These are phyloP conservation scores for Drosophila meridionalis DNA, from an alignment of 2,888 invertebrate species.

Conservation along the genomic window DNA sequence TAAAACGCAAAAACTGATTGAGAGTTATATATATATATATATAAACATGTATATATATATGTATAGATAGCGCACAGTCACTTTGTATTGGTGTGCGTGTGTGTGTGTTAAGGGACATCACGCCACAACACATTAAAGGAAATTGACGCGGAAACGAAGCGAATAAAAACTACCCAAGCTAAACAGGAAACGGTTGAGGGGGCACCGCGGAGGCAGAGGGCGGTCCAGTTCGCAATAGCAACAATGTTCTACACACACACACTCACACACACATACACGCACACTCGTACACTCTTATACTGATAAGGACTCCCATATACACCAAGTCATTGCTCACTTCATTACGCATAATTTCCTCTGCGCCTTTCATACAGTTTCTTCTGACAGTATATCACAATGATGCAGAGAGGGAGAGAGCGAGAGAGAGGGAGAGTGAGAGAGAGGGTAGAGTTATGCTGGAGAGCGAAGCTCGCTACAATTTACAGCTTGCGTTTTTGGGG, in stretches of 20 bases:
- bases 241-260: slow-evolving; percentile 46
- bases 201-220: slow-evolving; percentile 1
- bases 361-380: slow-evolving; percentile 57
- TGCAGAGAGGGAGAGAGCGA: slow-evolving; percentile 24
- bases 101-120: slow-evolving; percentile 66
- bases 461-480: not conserved
- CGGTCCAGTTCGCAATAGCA: slow-evolving; percentile 50
- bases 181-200: slow-evolving; percentile 26
- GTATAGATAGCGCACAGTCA: slow-evolving; percentile 38
- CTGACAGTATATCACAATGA: slow-evolving; percentile 48
- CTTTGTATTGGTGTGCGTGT: slow-evolving; percentile 12
- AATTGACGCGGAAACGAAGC: slow-evolving; percentile 80
- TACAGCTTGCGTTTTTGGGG: slow-evolving; percentile 7
- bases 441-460: not conserved
- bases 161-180: slow-evolving; percentile 73
- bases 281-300: slow-evolving; percentile 8
- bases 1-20: slow-evolving; percentile 79
- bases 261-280: slow-evolving; percentile 29
- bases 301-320: slow-evolving; percentile 38
- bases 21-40: slow-evolving; percentile 64
- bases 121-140: slow-evolving; percentile 77
- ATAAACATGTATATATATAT: slow-evolving; percentile 34
- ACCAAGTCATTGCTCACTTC: slow-evolving; percentile 68
- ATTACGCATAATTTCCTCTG: slow-evolving; percentile 77
- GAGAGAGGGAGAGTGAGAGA: not conserved